Base-by-base conservation (phyloP, 2,888 invertebrate species). In the Rosalia funebris region DNA sequence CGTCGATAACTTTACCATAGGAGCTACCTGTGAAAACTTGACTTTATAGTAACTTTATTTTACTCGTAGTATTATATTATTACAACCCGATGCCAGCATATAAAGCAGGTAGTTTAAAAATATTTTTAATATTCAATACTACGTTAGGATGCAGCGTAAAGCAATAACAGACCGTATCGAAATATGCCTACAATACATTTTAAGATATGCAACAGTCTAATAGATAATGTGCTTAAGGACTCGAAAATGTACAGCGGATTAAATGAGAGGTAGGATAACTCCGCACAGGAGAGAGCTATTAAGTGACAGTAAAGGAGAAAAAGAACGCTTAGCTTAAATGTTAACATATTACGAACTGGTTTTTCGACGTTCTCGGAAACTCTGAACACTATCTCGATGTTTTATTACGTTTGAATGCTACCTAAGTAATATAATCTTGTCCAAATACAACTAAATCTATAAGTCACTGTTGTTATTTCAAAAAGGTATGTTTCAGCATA, bases 81-180 rank as follows among this genome's bases (percentile, higher is more conserved):
- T 66, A 71, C 62, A 60, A 72, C 66, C 62, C 65, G 69, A 72
- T 72, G 69, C 70, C 69, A 69, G 71, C 68, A 71, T 69, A 63
- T 62, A 71, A 71, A 70, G 70, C 71, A 69, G 68, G 67, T 66
- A 57, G 60, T 60, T 42, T 34, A 65, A 63, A 66, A 50, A 25
- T 25, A 52, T 58, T 32, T 65, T 65, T 55, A 47, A 52, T 65
- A 55, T 54, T 52, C 62, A 58, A 54, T 63, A 65, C 63, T 68
- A 71, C 60, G 57, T 63, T 71, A 69, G 62, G 56, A 61, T 66
- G 58, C 58, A 66, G 65, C 64, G 53, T 53, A 45, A 65, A 65
- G 65, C 65, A 65, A 56, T 58, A 60, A 54, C 44, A 44, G 60
- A 55, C 47, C 39, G 45, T 54, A 44, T 25, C 36, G 50, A 48